A percentile compares a stretch with the other conserved stretches of the same genome.
Evolutionary conservation across 2,797 vertebrate genomes (phyloP).

Genomic region (Fundulus diaphanus): DNA sequence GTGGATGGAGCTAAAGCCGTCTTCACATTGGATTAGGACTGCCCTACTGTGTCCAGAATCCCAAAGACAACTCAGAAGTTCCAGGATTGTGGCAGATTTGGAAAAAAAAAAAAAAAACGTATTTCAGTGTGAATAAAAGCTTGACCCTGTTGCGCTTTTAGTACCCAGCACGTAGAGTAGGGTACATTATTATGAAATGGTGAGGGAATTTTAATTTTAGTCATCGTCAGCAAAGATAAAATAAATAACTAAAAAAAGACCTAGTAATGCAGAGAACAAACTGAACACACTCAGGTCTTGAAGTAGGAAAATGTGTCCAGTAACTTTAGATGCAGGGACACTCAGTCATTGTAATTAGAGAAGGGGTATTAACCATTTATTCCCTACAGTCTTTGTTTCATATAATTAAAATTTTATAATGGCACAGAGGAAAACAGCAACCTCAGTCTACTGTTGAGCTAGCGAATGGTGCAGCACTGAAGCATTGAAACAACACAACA

Average conservation of each 20-base stretch:
- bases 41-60: background rate
- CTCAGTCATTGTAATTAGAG: conserved; percentile 47
- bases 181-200: too few relatives aligned
- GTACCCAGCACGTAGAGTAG: background rate
- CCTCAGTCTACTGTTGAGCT: background rate
- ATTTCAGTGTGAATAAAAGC: background rate
- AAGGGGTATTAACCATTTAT: conserved; percentile 25
- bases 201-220: background rate
- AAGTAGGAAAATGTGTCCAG: conserved; percentile 6
- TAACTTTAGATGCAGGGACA: conserved; percentile 33
- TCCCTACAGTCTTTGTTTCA: conserved; percentile 16
- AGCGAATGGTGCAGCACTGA: background rate
- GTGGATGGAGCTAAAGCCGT: background rate
- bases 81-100: background rate
- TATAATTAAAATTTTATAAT: conserved; percentile 57
- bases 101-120: too few relatives aligned
- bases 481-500: background rate
- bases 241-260: too few relatives aligned
- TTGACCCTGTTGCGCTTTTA: background rate
- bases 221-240: too few relatives aligned
- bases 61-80: background rate
- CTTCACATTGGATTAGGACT: background rate
- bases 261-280: background rate
- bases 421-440: conserved; percentile 17
- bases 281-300: conserved; percentile 8